These are phyloP conservation scores for Adrianichthys oophorus DNA, from an alignment of 2,797 vertebrate species.

Conservation along the genomic window DNA sequence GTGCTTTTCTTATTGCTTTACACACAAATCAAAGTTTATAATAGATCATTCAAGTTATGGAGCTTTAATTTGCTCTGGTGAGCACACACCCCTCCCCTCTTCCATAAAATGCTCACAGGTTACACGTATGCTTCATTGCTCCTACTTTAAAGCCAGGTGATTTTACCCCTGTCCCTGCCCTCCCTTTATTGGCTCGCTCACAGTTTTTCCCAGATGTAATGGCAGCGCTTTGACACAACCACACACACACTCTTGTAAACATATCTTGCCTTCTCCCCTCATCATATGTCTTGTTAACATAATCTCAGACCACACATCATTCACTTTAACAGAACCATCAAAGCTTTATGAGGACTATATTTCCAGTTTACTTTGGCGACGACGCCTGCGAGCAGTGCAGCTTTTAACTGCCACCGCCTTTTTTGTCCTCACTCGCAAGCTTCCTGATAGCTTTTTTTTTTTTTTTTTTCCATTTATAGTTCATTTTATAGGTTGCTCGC, in stretches of 20 bases:
- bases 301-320: conserved; percentile 52
- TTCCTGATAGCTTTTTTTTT: not conserved
- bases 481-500: conserved; percentile 42
- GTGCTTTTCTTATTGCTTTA: not conserved
- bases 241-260: conserved; percentile 16
- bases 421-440: not conserved
- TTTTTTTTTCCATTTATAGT: conserved; percentile 18
- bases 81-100: not conserved
- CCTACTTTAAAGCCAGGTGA: conserved; percentile 14
- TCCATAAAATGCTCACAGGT: not conserved
- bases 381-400: not conserved
- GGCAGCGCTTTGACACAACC: conserved; percentile 15
- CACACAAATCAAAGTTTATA: conserved; percentile 17
- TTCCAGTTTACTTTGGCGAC: conserved; percentile 50
- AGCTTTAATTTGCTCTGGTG: conserved; percentile 13
- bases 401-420: conserved; percentile 40
- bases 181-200: conserved; percentile 33
- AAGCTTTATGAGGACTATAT: conserved; percentile 54
- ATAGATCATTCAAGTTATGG: conserved; percentile 5
- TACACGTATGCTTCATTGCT: conserved; percentile 28
- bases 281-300: conserved; percentile 55
- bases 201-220: conserved; percentile 15
- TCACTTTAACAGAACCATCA: conserved; percentile 60
- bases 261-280: conserved; percentile 9
- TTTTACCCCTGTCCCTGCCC: too few relatives aligned